Base-by-base conservation (phyloP, 2,797 vertebrate species). In the Adrianichthys oophorus region DNA sequence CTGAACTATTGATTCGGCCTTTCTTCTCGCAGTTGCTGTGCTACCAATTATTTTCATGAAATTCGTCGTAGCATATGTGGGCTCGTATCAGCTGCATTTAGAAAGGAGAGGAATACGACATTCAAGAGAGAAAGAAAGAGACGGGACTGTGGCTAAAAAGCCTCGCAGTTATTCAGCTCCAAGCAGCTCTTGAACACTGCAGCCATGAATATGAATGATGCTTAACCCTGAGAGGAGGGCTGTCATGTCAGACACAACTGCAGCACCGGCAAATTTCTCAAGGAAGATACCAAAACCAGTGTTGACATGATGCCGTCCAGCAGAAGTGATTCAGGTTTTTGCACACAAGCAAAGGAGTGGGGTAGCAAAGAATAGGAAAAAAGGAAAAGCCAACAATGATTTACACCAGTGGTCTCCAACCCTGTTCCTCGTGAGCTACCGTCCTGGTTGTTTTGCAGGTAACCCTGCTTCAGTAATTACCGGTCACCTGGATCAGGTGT, bases 131-230 rank as follows among this genome's bases (percentile, higher is more conserved):
- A 32, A 12, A 12, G 54, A 68, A 42, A n/a, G 54, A 62, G 69
- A 62, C 62, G 62, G 41, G 55, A 67, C 21, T 0, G 26, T 48
- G 43, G 53, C 53, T 66, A 59, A 74, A 72, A 72, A 70, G 56
- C 44, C 65, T 52, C 44, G 58, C 71, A 57, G 76, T 76, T 68
- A 71, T 47, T 60, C 15, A 6, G 60, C 79, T 80, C 63, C 63
- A 53, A 66, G 70, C 48, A 60, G 79, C 62, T 65, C 59, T 65
- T 65, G 0, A 55, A 66, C 72, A 52, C 48, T 2, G 23, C 59
- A 41, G 74, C 84, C 78, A 84, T 88, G 84, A 83, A 88, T 89
- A 89, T 85, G 79, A 78, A 89, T 85, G 79, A 69, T 14, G 76
- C 73, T 71, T 76, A 80, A 73, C 79, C 80, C 75, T 52, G 60